Base-by-base conservation (phyloP, 1,140 invertebrate genomes). In the Planococcus citri region DNA sequence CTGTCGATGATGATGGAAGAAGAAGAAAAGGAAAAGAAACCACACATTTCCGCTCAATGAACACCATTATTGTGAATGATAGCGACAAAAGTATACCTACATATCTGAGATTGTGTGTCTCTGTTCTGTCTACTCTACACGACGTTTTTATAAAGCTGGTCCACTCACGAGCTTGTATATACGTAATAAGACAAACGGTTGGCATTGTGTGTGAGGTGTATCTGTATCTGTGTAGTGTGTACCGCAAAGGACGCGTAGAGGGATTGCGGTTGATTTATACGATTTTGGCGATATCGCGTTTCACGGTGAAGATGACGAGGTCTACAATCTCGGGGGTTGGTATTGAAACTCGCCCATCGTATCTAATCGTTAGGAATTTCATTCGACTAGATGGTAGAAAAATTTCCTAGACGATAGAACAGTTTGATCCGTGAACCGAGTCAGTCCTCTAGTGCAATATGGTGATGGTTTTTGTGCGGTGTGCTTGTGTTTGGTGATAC, bases 11-110 rank as follows among this genome's bases (percentile, higher is more conserved):
- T 6, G 29, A 33, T 12, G 29, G 29, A 12, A 33, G 29, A 6
- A 33, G 4, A 12, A 33, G n/a, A 51, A 51, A 2, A 14, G 41
- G 41, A 37, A 37, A 8, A 37, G 41, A 51, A 51, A 14, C 41
- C 41, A 51, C 41, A 51, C n/a, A 51, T 51, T 51, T 51, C 41
- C 41, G 41, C 41, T 51, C 41, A 51, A 51, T 51, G 41, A 51
- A 51, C 41, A 20, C 41, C 17, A 51, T 51, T 51, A 51, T 51
- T 6, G 41, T 51, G 41, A 51, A 51, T 51, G 41, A 51, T 51
- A 20, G n/a, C 41, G 41, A 51, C 41, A 51, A 14, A 9, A 3
- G 41, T 14, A n/a, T n/a, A n/a, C n/a, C n/a, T n/a, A n/a, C n/a
- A n/a, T n/a, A n/a, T n/a, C n/a, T n/a, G n/a, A n/a, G n/a, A n/a